Evolutionary conservation across 2,888 invertebrate genomes (phyloP).

Genomic region (Agonum fuliginosum): DNA sequence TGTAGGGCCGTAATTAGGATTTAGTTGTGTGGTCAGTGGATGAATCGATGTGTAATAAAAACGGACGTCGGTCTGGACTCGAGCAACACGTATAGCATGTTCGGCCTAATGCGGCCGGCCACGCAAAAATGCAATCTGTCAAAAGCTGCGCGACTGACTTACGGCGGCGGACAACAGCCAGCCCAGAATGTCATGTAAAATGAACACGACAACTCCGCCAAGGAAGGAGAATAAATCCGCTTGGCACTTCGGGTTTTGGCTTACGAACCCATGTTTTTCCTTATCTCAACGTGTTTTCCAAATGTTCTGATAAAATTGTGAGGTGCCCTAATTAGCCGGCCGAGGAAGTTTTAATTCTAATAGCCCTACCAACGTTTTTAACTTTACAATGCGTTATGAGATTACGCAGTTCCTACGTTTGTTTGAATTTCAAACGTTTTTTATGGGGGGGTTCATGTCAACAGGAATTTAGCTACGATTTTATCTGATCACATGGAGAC

Average conservation of each 20-base stretch:
- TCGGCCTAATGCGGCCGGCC: slow-evolving; percentile 51
- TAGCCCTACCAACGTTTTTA: slow-evolving; percentile 4
- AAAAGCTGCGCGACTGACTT: slow-evolving; percentile 53
- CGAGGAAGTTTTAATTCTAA: neutral
- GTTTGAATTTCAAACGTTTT: too few relatives aligned
- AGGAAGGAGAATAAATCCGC: slow-evolving; percentile 56
- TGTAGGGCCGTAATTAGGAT: slow-evolving; percentile 1
- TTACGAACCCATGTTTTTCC: slow-evolving; percentile 44
- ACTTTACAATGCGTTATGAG: slow-evolving; percentile 10
- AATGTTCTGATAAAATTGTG: slow-evolving; percentile 37
- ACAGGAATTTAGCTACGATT: too few relatives aligned
- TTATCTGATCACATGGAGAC: too few relatives aligned
- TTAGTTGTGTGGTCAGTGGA: slow-evolving; percentile 14
- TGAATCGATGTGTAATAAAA: slow-evolving; percentile 58
- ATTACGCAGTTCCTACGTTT: neutral
- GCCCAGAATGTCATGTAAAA: slow-evolving; percentile 52
- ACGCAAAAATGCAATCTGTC: slow-evolving; percentile 59
- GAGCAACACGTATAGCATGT: slow-evolving; percentile 58
- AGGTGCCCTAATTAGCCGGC: slow-evolving; percentile 39
- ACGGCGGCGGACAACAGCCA: slow-evolving; percentile 39
- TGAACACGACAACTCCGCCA: slow-evolving; percentile 56
- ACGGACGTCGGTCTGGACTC: slow-evolving; percentile 48
- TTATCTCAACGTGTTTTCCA: slow-evolving; percentile 48
- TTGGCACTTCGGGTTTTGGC: slow-evolving; percentile 46
- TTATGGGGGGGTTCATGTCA: too few relatives aligned